Conservation (phyloP, 2,113 vertebrate species). For the Ciconia boyciana region DNA sequence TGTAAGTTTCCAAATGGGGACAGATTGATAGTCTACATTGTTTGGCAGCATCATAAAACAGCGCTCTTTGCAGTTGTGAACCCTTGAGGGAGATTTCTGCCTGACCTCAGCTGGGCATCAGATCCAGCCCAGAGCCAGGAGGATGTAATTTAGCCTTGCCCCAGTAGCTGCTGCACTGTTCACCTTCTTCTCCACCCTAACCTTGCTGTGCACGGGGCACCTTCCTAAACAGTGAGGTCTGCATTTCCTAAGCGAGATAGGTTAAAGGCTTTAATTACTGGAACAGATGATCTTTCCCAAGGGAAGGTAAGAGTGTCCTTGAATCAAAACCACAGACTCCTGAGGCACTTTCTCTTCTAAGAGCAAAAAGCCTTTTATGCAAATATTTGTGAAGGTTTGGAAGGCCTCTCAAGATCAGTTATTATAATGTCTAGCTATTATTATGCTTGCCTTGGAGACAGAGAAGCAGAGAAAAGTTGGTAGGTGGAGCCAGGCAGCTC, state of each 20-base stretch:
- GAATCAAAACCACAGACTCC: not conserved
- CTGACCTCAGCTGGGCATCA: not conserved
- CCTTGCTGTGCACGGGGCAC: not conserved
- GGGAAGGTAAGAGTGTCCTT: not conserved
- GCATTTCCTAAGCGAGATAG: not conserved
- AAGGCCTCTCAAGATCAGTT: not conserved
- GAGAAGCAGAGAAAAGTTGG: not conserved
- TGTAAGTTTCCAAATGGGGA: not conserved
- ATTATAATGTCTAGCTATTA: not conserved
- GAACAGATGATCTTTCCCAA: not conserved
- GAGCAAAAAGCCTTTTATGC: conserved; percentile 2
- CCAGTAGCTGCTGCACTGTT: not conserved
- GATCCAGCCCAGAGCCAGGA: not conserved
- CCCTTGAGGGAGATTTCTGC: not conserved
- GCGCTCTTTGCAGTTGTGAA: fast-evolving
- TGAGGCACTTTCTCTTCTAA: not conserved
- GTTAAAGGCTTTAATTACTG: conserved; percentile 33
- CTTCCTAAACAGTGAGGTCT: not conserved
- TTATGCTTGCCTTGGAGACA: not conserved
- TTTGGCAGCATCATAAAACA: not conserved
- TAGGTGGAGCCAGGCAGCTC: not conserved
- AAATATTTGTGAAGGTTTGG: not conserved
- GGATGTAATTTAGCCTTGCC: not conserved
- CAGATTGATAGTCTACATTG: not conserved
- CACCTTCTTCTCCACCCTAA: not conserved